phyloP scores from a whole-genome alignment of 1,140 invertebrate genomes.

The Homalodisca vitripennis region DNA sequence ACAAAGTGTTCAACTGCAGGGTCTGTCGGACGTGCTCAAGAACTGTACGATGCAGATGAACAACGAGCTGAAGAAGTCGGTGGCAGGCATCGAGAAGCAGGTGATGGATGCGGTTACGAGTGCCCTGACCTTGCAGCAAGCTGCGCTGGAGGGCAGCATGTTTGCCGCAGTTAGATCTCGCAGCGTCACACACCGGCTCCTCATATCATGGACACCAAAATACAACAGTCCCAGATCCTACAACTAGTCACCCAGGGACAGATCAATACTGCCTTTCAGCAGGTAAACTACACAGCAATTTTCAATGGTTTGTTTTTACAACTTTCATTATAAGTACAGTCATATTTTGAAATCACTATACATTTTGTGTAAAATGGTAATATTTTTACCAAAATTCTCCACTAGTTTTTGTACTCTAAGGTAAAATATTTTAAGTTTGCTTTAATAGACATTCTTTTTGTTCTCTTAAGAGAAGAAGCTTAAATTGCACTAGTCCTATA shows the following conservation, averaged over 20 bases:
- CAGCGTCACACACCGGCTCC: slow-evolving; percentile 65
- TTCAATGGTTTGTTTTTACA: too few relatives aligned
- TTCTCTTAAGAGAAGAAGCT: too few relatives aligned
- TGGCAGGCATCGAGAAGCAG: slow-evolving; percentile 14
- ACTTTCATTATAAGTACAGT: too few relatives aligned
- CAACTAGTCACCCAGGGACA: slow-evolving; percentile 71
- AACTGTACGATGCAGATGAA: slow-evolving; percentile 33
- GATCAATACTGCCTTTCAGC: slow-evolving; percentile 83
- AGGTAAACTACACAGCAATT: too few relatives aligned
- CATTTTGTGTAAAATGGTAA: too few relatives aligned
- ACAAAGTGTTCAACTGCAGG: slow-evolving; percentile 46
- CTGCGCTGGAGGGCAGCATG: slow-evolving; percentile 23
- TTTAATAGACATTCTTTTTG: too few relatives aligned
- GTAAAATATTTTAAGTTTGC: too few relatives aligned
- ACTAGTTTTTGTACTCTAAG: too few relatives aligned
- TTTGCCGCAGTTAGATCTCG: slow-evolving; percentile 57
- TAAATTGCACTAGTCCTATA: too few relatives aligned
- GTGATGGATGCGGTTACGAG: slow-evolving; percentile 16
- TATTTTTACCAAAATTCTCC: too few relatives aligned
- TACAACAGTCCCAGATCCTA: slow-evolving; percentile 67
- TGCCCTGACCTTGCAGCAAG: slow-evolving; percentile 28
- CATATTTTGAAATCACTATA: too few relatives aligned
- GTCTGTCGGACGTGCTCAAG: slow-evolving; percentile 45
- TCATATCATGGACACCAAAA: slow-evolving; percentile 58
- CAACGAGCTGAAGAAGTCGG: slow-evolving; percentile 3